A percentile compares a stretch with the other conserved stretches of the same genome.
phyloP scores from a whole-genome alignment of 1,140 invertebrate genomes.

The Hermatobates lingyangjiaoensis region DNA sequence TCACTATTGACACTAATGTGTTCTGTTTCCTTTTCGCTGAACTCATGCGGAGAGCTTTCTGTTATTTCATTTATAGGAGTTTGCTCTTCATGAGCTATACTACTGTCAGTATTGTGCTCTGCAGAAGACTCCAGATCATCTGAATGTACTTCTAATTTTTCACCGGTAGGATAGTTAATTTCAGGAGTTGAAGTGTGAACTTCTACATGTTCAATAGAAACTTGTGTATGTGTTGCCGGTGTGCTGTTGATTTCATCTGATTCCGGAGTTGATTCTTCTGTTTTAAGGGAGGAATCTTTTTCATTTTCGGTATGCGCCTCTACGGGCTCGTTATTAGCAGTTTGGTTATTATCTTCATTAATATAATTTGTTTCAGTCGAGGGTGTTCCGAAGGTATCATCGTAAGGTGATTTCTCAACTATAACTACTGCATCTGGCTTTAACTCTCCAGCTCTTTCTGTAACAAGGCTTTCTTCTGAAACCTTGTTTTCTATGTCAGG shows the following conservation, averaged over 20 bases:
- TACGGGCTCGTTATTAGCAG: not conserved
- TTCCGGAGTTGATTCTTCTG: not conserved
- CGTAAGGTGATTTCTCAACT: too few relatives aligned
- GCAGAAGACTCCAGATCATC: not conserved
- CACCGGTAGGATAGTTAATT: not conserved
- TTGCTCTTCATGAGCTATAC: too few relatives aligned
- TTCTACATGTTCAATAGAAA: constrained; percentile 7
- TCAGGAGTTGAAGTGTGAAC: constrained; percentile 6
- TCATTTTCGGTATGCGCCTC: not conserved
- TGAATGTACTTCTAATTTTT: constrained; percentile 3
- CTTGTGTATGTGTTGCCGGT: constrained; percentile 1
- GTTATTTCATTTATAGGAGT: too few relatives aligned
- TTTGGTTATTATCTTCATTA: not conserved
- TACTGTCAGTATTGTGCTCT: not conserved
- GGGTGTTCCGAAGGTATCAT: too few relatives aligned
- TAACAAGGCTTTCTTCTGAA: not conserved
- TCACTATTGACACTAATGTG: too few relatives aligned
- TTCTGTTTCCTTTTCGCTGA: not conserved
- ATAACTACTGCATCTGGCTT: too few relatives aligned
- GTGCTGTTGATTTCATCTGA: not conserved
- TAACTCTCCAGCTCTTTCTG: not conserved
- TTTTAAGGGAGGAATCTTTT: not conserved
- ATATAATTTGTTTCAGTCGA: too few relatives aligned
- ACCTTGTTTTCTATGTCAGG: not conserved
- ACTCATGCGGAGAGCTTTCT: not conserved